These are phyloP conservation scores for Drosophila rhopaloa DNA, from an alignment of 1,140 invertebrate genomes.

Conservation along the genomic window DNA sequence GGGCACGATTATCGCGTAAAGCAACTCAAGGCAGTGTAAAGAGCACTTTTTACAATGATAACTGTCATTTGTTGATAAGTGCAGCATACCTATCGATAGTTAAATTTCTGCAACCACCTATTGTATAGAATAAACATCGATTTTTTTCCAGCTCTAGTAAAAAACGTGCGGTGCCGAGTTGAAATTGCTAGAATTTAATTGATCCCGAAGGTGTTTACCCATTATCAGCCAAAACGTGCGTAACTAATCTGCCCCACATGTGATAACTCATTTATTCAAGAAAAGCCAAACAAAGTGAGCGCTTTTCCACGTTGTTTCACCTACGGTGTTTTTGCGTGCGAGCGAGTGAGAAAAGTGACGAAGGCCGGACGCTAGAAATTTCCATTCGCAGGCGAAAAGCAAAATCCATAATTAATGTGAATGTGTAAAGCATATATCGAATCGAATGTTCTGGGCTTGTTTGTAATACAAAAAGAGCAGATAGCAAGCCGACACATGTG, in stretches of 20 bases:
- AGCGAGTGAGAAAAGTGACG: constrained; percentile 24
- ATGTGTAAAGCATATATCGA: constrained; percentile 33
- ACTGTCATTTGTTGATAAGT: no score
- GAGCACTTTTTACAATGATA: no score
- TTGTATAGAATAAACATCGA: no score
- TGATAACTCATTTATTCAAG: not conserved
- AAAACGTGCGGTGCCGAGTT: constrained; percentile 38
- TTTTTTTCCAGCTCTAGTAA: not conserved
- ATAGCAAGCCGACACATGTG: constrained; percentile 21
- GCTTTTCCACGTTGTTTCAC: not conserved
- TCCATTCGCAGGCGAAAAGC: constrained; percentile 28
- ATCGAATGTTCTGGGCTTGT: constrained; percentile 39
- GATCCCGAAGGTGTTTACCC: constrained; percentile 13
- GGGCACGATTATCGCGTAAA: no score
- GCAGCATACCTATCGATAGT: no score
- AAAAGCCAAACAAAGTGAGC: not conserved
- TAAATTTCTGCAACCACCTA: no score
- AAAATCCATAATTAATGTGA: constrained; percentile 65
- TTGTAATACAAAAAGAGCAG: constrained; percentile 42
- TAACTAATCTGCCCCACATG: not conserved
- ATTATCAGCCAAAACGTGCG: constrained; percentile 41
- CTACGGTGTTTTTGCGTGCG: constrained; percentile 3
- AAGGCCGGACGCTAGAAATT: constrained; percentile 56
- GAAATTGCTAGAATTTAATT: constrained; percentile 27
- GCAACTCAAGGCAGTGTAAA: no score